Evolutionary conservation across 2,888 invertebrate genomes (phyloP).

Genomic region (Thymelicus lineola): DNA sequence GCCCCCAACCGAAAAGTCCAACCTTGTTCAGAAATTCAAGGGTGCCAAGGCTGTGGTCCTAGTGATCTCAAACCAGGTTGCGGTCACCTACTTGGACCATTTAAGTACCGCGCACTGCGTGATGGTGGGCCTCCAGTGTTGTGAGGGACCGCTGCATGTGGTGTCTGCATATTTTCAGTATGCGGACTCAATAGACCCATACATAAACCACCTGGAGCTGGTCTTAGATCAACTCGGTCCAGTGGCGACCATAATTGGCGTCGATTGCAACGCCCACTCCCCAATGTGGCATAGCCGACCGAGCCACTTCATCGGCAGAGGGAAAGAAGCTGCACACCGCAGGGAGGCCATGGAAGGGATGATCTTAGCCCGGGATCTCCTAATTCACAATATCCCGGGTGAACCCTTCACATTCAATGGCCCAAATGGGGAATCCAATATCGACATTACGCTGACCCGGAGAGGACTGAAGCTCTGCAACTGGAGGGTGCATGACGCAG

Average conservation of each 20-base stretch:
- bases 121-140: too few relatives aligned
- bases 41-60: not conserved
- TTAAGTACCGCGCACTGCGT: too few relatives aligned
- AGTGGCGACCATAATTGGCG: too few relatives aligned
- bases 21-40: not conserved
- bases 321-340: conserved; percentile 29
- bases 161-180: too few relatives aligned
- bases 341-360: conserved; percentile 35
- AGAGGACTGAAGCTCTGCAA: not conserved
- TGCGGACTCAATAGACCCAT: too few relatives aligned
- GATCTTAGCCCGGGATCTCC: conserved; percentile 22
- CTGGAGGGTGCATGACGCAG: conserved; percentile 33
- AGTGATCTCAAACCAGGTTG: not conserved
- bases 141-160: too few relatives aligned
- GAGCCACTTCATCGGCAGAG: conserved; percentile 32
- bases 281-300: conserved; percentile 38
- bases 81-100: not conserved
- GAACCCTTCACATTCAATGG: conserved; percentile 35
- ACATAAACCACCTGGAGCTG: too few relatives aligned
- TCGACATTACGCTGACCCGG: conserved; percentile 32
- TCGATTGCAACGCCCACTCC: conserved; percentile 39
- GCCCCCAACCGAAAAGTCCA: not conserved
- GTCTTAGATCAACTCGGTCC: too few relatives aligned
- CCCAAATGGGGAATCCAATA: conserved; percentile 32
- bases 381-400: conserved; percentile 19